Percentiles rank a stretch among this genome's conserved stretches.
phyloP scores from a whole-genome alignment of 2,797 vertebrate genomes.

The Leptoclinus maculatus region DNA sequence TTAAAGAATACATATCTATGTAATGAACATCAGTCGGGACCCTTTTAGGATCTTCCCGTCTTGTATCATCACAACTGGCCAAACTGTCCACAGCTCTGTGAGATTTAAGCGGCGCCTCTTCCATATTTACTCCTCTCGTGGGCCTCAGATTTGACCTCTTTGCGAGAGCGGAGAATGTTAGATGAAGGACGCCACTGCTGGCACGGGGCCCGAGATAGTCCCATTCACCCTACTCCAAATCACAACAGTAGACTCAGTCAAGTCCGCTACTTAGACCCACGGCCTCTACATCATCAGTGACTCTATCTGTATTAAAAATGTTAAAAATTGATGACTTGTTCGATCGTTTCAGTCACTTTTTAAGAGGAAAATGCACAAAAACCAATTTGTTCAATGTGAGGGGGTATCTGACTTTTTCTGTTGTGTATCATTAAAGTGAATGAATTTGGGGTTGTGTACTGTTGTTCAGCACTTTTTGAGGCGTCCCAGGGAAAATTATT shows the following conservation, averaged over 20 bases:
- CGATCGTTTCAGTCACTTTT: neutral
- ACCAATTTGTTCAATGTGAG: neutral
- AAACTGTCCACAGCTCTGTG: slow-evolving; percentile 13
- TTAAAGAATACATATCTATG: neutral
- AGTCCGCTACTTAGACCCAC: slow-evolving; percentile 17
- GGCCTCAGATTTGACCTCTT: slow-evolving; percentile 32
- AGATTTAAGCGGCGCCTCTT: slow-evolving; percentile 15
- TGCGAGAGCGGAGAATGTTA: slow-evolving; percentile 38
- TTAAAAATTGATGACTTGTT: no score
- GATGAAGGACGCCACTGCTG: slow-evolving; percentile 64
- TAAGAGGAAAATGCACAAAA: neutral
- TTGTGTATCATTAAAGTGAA: no score
- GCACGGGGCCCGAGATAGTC: slow-evolving; percentile 57
- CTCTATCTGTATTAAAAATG: no score
- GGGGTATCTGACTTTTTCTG: neutral
- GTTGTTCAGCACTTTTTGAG: no score
- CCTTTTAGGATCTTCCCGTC: neutral
- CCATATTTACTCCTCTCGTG: slow-evolving; percentile 52
- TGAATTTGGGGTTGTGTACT: no score
- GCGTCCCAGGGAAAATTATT: no score
- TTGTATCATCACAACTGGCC: neutral
- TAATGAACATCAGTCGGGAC: neutral
- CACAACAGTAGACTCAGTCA: slow-evolving; percentile 57
- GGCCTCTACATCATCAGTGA: neutral
- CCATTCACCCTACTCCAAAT: slow-evolving; percentile 59